Evolutionary conservation across 1,140 invertebrate genomes (phyloP), one percentile per base, ranked within the genome.

Genomic region (Drepana arcuata): DNA sequence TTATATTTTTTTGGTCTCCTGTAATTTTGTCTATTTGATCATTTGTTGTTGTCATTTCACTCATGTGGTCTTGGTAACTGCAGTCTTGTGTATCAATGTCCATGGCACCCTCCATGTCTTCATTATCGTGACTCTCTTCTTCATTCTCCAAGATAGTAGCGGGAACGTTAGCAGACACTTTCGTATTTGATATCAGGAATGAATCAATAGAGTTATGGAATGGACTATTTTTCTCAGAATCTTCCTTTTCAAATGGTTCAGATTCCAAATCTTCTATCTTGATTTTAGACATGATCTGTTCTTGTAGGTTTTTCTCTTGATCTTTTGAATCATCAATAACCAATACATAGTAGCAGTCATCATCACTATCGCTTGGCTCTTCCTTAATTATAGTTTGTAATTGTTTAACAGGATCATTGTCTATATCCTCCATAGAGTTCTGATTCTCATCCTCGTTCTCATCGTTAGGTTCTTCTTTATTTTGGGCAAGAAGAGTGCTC

Each of bases 101-200:
- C 55, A 66, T 66, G 12, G 24, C 37, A 25, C 48, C 35, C 16
- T 59, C 44, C 29, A 54, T 26, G 14, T 59, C 44, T 21, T 75
- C 56, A 41, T 47, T 56, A 15, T 73, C 70, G 11, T 67, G 65
- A 26, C 53, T 47, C 25, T 75, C 71, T 44, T 69, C 67, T 40
- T 81, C 77, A 59, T 79, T 79, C 48, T 79, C 63, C 3, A 81
- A 34, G 12, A 79, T 81, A 18, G 74, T 79, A 28, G 55, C 77
- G 7, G 74, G 77, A 9, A 79, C 74, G 51, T 65, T 73, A 5
- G 50, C 39, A 2, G 72, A 39, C 2, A 78, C 60, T 59, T 58
- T 64, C 3, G 56, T 61, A 40, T 75, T 67, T 3, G 70, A 51
- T 2, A 77, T 46, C 15, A 82, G 48, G 35, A 71, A 82, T 16